These are phyloP conservation scores for Nebria ingens DNA, from an alignment of 1,140 invertebrate genomes.

Conservation along the genomic window DNA sequence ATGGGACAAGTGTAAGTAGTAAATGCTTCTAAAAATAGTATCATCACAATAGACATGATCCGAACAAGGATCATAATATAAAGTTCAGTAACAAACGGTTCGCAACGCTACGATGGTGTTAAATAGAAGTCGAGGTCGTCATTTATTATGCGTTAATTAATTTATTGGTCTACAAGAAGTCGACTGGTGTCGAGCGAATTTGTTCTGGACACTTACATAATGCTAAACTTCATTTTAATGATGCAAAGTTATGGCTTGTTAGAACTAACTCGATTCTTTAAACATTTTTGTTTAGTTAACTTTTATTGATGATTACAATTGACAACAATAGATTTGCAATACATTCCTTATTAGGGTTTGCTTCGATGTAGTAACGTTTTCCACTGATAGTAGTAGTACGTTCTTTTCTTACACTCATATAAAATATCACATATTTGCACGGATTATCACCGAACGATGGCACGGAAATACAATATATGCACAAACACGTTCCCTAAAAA, in stretches of 20 bases:
- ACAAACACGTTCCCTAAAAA: too few relatives aligned
- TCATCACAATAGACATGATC: background rate
- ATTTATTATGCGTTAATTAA: constrained; percentile 10
- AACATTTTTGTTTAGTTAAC: too few relatives aligned
- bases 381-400: too few relatives aligned
- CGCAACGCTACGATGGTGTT: background rate
- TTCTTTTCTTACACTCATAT: too few relatives aligned
- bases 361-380: too few relatives aligned
- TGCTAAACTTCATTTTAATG: constrained; percentile 9
- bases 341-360: too few relatives aligned
- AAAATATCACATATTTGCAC: too few relatives aligned
- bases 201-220: background rate
- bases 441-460: too few relatives aligned
- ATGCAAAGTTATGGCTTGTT: background rate
- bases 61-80: background rate
- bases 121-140: constrained; percentile 5
- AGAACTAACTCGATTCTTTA: background rate
- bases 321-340: too few relatives aligned
- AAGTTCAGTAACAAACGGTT: too few relatives aligned
- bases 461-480: too few relatives aligned
- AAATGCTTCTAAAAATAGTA: background rate
- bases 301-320: too few relatives aligned
- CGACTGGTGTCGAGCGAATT: background rate
- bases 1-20: background rate
- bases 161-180: constrained; percentile 1